Evolutionary conservation across 2,797 vertebrate genomes (phyloP).

Genomic region (Ctenosaura bakeri): DNA sequence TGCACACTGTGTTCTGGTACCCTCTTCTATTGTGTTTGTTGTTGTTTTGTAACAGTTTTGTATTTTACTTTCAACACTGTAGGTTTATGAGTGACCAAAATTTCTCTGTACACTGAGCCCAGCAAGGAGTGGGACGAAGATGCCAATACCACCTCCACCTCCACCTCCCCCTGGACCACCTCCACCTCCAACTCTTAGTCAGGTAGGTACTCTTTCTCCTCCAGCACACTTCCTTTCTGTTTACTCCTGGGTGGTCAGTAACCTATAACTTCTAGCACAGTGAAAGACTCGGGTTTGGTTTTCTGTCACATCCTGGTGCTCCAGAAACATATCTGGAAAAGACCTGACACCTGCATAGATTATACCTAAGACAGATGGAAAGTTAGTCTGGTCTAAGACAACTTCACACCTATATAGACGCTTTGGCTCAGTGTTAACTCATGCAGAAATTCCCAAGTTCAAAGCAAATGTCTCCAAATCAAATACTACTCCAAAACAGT

Average conservation of each 20-base stretch:
- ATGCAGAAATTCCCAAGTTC: not conserved
- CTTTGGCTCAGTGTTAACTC: not conserved
- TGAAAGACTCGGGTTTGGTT: not conserved
- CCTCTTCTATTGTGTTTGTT: not conserved
- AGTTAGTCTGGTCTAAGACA: not conserved
- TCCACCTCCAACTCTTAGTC: constrained; percentile 88
- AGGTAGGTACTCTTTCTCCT: constrained; percentile 81
- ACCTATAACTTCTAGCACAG: not conserved
- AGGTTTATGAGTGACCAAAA: constrained; percentile 82
- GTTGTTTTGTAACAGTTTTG: not conserved
- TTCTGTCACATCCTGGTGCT: not conserved
- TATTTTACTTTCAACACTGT: constrained; percentile 50
- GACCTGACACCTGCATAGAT: not conserved
- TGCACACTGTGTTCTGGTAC: not conserved
- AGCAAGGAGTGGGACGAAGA: constrained; percentile 79
- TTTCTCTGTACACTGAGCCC: constrained; percentile 72
- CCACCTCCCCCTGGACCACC: constrained; percentile 92
- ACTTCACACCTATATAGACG: not conserved
- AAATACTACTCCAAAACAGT: not conserved
- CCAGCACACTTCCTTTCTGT: not conserved
- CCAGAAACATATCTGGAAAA: not conserved
- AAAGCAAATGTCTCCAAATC: not conserved
- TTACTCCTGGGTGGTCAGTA: not conserved
- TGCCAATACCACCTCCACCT: constrained; percentile 93
- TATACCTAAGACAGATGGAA: not conserved